Conservation (phyloP, 2,113 vertebrate species). For the Catharus bicknelli region DNA sequence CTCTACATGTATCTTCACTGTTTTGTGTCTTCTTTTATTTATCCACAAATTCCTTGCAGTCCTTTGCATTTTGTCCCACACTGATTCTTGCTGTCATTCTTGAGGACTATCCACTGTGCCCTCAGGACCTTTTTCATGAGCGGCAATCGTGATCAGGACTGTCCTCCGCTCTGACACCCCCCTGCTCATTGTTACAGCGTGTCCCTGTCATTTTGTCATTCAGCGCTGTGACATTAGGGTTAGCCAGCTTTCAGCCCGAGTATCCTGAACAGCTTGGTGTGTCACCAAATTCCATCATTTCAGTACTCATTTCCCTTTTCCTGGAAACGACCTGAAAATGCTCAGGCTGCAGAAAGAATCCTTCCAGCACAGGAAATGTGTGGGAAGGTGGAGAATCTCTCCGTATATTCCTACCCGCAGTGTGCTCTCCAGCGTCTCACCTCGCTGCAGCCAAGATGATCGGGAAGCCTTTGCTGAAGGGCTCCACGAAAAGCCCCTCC, state of each 20-base stretch:
- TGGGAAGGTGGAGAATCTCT: background rate
- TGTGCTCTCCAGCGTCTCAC: background rate
- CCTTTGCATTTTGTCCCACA: background rate
- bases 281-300: background rate
- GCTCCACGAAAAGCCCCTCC: background rate
- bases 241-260: background rate
- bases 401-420: accelerated
- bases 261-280: background rate
- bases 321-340: background rate
- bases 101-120: background rate
- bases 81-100: background rate
- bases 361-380: background rate
- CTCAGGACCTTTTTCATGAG: background rate
- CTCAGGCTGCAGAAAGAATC: background rate
- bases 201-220: background rate
- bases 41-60: background rate
- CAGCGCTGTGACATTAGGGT: background rate
- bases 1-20: background rate
- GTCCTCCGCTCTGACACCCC: background rate
- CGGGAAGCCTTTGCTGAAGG: accelerated
- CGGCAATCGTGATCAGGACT: background rate
- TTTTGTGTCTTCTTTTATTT: background rate
- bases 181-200: accelerated
- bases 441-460: background rate
- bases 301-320: background rate